These are phyloP conservation scores for Meriones unguiculatus DNA, from an alignment of 2,113 vertebrate species.

Conservation along the genomic window DNA sequence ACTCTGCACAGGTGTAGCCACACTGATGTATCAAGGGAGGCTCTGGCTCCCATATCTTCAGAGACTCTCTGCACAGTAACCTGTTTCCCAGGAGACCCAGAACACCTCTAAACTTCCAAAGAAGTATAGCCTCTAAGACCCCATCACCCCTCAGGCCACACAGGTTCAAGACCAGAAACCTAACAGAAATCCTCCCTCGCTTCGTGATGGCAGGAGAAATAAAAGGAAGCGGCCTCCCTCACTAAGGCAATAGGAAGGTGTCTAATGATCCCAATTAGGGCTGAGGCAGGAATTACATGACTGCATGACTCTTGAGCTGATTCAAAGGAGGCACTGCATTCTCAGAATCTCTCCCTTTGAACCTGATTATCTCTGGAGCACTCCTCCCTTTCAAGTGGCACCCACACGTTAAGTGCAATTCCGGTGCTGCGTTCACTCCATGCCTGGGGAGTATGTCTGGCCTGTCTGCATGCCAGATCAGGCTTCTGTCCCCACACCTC, in stretches of 20 bases:
- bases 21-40: not conserved
- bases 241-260: not conserved
- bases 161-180: constrained; percentile 30
- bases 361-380: constrained; percentile 55
- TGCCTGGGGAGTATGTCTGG: not conserved
- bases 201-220: constrained; percentile 9
- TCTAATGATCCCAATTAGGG: constrained; percentile 11
- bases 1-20: not conserved
- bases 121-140: not conserved
- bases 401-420: constrained; percentile 5
- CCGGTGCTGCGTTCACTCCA: not conserved
- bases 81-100: not conserved
- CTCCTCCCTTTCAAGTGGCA: constrained; percentile 35
- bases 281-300: not conserved
- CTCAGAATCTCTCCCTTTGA: constrained; percentile 39
- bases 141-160: not conserved
- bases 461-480: not conserved
- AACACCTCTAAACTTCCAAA: not conserved
- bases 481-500: not conserved
- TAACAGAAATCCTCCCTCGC: not conserved
- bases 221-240: not conserved
- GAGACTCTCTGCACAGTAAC: not conserved
- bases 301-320: constrained; percentile 49
- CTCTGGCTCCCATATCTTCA: not conserved
- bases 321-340: constrained; percentile 39